Evolutionary conservation across 2,797 vertebrate genomes (phyloP).

Genomic region (Acanthurus leucopareius): DNA sequence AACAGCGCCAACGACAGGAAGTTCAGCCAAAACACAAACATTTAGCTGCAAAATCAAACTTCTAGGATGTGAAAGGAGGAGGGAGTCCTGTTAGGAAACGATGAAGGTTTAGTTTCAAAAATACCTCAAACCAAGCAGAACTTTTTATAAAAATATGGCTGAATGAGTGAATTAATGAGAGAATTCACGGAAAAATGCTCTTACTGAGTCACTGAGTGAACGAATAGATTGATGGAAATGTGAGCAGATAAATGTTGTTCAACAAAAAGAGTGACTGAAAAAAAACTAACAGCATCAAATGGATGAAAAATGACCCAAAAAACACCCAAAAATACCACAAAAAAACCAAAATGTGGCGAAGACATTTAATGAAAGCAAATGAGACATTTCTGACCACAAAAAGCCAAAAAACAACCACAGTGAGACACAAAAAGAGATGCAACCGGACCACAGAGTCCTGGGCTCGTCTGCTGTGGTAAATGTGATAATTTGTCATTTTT

Average conservation of each 20-base stretch:
- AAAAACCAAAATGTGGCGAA: not conserved
- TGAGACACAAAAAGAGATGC: not conserved
- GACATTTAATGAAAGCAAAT: not conserved
- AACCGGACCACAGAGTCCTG: no score
- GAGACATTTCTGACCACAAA: not conserved
- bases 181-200: no score
- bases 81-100: no score
- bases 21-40: not conserved
- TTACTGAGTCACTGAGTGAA: no score
- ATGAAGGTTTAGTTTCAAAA: no score
- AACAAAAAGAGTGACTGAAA: not conserved
- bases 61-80: no score
- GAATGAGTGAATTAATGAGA: no score
- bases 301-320: not conserved
- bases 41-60: not conserved
- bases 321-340: not conserved
- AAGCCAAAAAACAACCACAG: not conserved
- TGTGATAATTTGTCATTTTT: not conserved
- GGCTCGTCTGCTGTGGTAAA: no score
- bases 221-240: no score
- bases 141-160: no score
- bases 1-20: not conserved
- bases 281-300: not conserved
- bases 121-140: no score
- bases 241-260: no score